Evolutionary conservation across 1,140 invertebrate species (phyloP), one percentile per base, ranked within the genome.

Genomic region (Diabrotica undecimpunctata): DNA sequence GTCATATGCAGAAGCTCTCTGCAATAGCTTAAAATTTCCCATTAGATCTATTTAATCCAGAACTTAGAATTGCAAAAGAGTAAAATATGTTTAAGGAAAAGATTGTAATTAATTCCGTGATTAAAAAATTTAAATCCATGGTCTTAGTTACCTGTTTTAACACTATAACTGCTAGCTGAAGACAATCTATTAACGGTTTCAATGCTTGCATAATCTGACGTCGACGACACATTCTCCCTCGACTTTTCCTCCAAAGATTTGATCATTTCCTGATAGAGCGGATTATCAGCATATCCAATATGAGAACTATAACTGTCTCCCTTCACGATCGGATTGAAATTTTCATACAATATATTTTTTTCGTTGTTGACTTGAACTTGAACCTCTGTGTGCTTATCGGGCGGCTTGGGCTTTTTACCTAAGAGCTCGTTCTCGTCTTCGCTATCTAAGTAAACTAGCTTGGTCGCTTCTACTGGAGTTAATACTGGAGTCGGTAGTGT

Each of bases 161-260:
- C 77, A 70, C 70, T 82, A 69, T 66, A 81, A 70, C 64, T 82
- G 70, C 86, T 85, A 74, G 72, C 83, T 64, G 75, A 86, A 66
- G 75, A 85, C 71, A 78, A 77, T 74, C 75, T 81, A 75, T 86
- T 85, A 4, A 87, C 79, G 0, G 85, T 85, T 74, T 89, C 90
- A 41, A 90, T 89, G 70, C 88, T 90, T 35, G 87, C 87, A 72
- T 92, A 92, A 72, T 91, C 90, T 0, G 89, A 91, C 0, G 89
- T 91, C 0, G 87, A 87, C 0, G 87, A 88, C 58, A 83, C 73
- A 60, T 79, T 80, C 67, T 89, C 87, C 35, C 85, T 85, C 2
- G 82, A 82, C 8, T 83, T 86, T 68, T 88, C 86, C 66, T 85
- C 82, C 0, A 84, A 75, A 0, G 87, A 87, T n/a, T 84, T 86